Evolutionary conservation across 37 sponge, comb jelly and placozoan genomes (phyloP).

Genomic region (Diacarnus erythraeanus): DNA sequence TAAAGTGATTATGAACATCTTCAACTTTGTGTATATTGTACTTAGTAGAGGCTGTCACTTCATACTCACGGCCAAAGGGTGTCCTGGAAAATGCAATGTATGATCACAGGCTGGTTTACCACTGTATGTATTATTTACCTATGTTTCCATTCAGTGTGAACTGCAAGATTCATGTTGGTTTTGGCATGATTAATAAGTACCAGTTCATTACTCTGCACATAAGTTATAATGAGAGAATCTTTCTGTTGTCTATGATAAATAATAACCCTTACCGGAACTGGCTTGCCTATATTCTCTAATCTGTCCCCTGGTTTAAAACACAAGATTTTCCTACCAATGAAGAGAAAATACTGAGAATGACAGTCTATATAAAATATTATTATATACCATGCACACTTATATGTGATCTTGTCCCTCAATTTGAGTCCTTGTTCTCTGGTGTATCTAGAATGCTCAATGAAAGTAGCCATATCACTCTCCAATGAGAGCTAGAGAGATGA

Average conservation of each 20-base stretch:
- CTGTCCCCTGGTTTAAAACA: constrained; percentile 80
- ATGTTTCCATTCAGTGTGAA: constrained; percentile 71
- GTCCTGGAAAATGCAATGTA: constrained; percentile 61
- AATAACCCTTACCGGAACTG: constrained; percentile 69
- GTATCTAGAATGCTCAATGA: constrained; percentile 88
- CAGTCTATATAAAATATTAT: not conserved
- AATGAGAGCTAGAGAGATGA: constrained; percentile 71
- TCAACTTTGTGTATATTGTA: constrained; percentile 91
- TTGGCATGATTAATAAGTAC: constrained; percentile 95
- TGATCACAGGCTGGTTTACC: not conserved
- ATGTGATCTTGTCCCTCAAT: constrained; percentile 67
- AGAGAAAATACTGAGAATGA: not conserved
- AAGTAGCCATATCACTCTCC: constrained; percentile 88
- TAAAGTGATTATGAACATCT: constrained; percentile 85
- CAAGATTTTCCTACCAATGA: constrained; percentile 53
- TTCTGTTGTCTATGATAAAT: not conserved
- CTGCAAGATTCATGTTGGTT: constrained; percentile 90
- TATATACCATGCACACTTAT: constrained; percentile 73
- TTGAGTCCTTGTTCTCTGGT: constrained; percentile 81
- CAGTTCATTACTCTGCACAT: constrained; percentile 40
- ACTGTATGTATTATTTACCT: constrained; percentile 55
- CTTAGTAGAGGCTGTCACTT: constrained; percentile 85
- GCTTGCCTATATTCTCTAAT: constrained; percentile 81
- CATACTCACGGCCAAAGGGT: constrained; percentile 92
- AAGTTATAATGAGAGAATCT: not conserved